Evolutionary conservation across 2,797 vertebrate genomes (phyloP), one percentile per base, ranked within the genome.

Genomic region (Anguilla marmorata): DNA sequence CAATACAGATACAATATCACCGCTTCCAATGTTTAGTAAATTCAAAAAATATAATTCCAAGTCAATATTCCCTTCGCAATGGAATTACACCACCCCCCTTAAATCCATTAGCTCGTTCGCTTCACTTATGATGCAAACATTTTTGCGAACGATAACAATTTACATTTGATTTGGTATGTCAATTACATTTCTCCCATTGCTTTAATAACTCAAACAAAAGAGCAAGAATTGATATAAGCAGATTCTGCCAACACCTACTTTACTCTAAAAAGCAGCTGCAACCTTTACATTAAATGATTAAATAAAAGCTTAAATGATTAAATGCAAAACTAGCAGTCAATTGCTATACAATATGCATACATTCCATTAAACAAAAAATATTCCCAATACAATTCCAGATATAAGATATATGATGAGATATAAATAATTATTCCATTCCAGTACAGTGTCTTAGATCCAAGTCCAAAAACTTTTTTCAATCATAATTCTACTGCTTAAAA

Each of bases 361-460:
- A 58, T 58, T 24, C 63, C 63, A 69, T 27, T 27, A 27, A 69
- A 27, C 27, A 45, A n/a, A n/a, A 69, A 69, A 69, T 69, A 27
- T 69, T 69, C 63, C n/a, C n/a, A 69, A 69, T 69, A 69, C n/a
- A 69, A 69, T 69, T 27, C 63, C 63, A 9, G n/a, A n/a, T 69
- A 8, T 27, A 27, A 1, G 4, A 27, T 11, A 69, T 69, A 8
- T 66, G 21, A 1, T 27, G 6, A 8, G 27, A 52, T 58, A 14
- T 19, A 56, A 16, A 56, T 12, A 56, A 56, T 56, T 56, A 56
- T 56, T 14, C 14, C 54, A 56, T 56, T 2, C 14, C 12, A 56
- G 50, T 52, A 8, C 50, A 52, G 54, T 14, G 54, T 56, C 54
- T 56, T 56, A 16, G 14, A 56, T 56, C 54, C 54, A 16, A 56